Conservation (phyloP, 2,797 vertebrate genomes). For the Brotula barbata region DNA sequence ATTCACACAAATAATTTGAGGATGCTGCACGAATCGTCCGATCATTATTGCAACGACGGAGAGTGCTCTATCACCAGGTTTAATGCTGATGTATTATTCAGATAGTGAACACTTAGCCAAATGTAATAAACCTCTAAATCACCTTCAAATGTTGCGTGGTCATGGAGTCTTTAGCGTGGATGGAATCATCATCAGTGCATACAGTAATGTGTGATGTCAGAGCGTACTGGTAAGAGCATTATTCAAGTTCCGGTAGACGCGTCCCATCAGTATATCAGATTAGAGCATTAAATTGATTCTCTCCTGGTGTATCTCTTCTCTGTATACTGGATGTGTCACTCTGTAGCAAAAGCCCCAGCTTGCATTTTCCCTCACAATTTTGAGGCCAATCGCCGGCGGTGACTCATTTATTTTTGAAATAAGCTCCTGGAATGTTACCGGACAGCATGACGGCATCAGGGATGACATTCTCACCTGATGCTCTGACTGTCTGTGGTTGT, state of each 20-base stretch:
- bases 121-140: constrained; percentile 10
- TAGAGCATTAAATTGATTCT: constrained; percentile 32
- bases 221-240: constrained; percentile 34
- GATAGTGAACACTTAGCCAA: constrained; percentile 17
- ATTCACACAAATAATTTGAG: constrained; percentile 25
- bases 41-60: constrained; percentile 22
- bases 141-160: not conserved
- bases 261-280: constrained; percentile 47
- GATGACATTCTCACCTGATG: constrained; percentile 29
- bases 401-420: constrained; percentile 61
- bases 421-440: constrained; percentile 44
- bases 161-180: not conserved
- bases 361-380: not conserved
- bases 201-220: constrained; percentile 46
- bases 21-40: constrained; percentile 1
- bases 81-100: constrained; percentile 62
- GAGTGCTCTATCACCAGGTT: constrained; percentile 5
- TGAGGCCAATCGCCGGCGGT: too few species aligned
- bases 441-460: constrained; percentile 22
- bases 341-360: too few species aligned
- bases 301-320: constrained; percentile 15
- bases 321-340: not conserved
- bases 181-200: constrained; percentile 19
- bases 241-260: constrained; percentile 57
- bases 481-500: constrained; percentile 29